Percentiles rank a stretch among this genome's conserved stretches.
These are phyloP conservation scores for Noctilio leporinus DNA, from an alignment of 2,113 vertebrate genomes.

Conservation along the genomic window DNA sequence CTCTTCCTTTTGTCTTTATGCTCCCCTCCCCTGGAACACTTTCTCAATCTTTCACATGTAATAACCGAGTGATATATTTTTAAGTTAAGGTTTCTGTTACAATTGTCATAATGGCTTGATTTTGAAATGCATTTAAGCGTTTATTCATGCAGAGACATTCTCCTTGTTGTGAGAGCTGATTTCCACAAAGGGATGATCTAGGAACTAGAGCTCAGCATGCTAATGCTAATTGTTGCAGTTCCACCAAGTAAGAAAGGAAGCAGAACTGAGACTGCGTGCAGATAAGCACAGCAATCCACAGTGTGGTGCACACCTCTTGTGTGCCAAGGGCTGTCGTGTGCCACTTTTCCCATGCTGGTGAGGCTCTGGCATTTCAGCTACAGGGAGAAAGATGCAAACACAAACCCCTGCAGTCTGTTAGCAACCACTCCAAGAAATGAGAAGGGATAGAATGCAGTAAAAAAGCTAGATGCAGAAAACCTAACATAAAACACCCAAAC, in stretches of 20 bases:
- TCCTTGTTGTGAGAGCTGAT: neutral
- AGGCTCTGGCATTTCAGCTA: neutral
- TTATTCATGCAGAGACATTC: conserved; percentile 13
- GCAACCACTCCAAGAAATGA: neutral
- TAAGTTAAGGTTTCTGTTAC: conserved; percentile 47
- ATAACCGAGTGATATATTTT: neutral
- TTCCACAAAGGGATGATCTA: neutral
- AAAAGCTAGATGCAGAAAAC: neutral
- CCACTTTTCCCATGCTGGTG: neutral
- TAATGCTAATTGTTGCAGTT: neutral
- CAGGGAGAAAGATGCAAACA: neutral
- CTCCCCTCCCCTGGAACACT: neutral
- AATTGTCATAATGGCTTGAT: conserved; percentile 31
- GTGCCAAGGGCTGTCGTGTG: neutral
- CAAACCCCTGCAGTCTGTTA: neutral
- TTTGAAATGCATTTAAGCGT: conserved; percentile 8
- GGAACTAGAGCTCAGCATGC: neutral
- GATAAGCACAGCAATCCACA: neutral
- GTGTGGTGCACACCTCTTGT: no score
- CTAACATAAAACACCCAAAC: neutral
- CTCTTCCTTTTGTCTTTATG: neutral
- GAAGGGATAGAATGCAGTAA: neutral
- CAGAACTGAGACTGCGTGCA: neutral
- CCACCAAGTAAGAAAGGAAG: neutral
- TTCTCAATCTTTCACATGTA: neutral